Evolutionary conservation across 2,113 vertebrate species (phyloP), one percentile per base, ranked within the genome.

Genomic region (Pandion haliaetus): DNA sequence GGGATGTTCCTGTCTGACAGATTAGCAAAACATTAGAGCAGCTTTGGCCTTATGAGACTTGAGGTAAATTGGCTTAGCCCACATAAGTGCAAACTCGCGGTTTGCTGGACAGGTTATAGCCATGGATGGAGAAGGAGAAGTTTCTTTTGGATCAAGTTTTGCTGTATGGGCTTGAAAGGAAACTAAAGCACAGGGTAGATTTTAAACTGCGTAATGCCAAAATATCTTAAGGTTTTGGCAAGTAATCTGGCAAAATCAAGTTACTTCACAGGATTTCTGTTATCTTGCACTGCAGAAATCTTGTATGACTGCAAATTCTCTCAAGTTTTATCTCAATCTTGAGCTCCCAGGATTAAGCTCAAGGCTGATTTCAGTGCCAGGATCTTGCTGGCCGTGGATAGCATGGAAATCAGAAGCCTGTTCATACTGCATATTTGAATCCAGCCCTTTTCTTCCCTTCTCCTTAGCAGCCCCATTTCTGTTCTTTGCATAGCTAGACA

Each of bases 1-100:
- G 87, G 73, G 83, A 93, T 96, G 88, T 82, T 94, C 81, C 81
- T 95, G 92, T 91, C 92, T 79, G 34, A 89, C 83, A 92, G 80
- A 91, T 95, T 91, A 95, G 91, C 86, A 82, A 89, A 97, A 92
- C 12, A 11, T 72, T 93, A 63, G 40, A 91, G 88, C 61, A 72
- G 81, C 66, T 95, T 94, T 90, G 86, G 76, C 57, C 72, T 91
- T 89, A 89, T 65, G n/a, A 91, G 88, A 69, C 77, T 81, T 82
- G 81, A 95, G 78, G 77, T 74, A 89, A 95, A 95, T 91, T 92
- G 83, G 57, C 54, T 95, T 84, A 89, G 83, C 38, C 65, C 61
- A 63, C 15, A 0, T 67, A 49, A 93, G 44, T 69, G 61, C 55
- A 70, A 80, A 45, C 63, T 70, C 59, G 9, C 52, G 58, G 26